Evolutionary conservation across 2,113 vertebrate genomes (phyloP), one percentile per base, ranked within the genome.

Genomic region (Rhinoptilus africanus): DNA sequence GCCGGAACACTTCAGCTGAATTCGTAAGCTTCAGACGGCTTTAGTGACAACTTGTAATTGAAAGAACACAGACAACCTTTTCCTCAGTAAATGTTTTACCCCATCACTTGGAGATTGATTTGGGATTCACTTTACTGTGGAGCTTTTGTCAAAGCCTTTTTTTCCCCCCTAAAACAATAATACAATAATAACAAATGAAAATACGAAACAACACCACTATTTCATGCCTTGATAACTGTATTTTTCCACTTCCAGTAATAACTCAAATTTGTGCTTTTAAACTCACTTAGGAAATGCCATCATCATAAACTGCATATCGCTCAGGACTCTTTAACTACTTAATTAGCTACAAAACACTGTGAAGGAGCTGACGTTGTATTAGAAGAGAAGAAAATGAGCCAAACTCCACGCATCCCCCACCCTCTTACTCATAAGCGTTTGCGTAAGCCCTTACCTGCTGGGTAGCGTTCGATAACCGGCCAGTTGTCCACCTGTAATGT

Each of bases 401-500:
- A 41, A 95, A 69, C 63, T 94, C 76, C 94, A 69, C 9, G 8
- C 54, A 63, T 19, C 53, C 86, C 96, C 73, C 62, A 78, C 79
- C 69, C 83, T 69, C 35, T 84, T 22, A 86, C 76, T 54, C 95
- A 89, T 71, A 32, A 54, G 71, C 11, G 47, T 74, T 85, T 17
- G 78, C 32, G 59, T 27, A 83, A 88, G 88, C 88, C 96, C 99
- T 99, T 99, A 99, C 99, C 99, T 99, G 99, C 99, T 89, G 99
- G 99, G 97, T 99, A 99, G 67, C 99, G 99, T 98, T 99, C 99
- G 86, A 99, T 99, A 98, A 99, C 98, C 8, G 99, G 99, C 98
- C 99, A 99, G 99, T 99, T 99, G 98, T 99, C 99, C 99, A 99
- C 99, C 98, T 99, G 99, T 89, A 99, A 99, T 10, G 99, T 99